Evolutionary conservation across 2,113 vertebrate species (phyloP).

Genomic region (Ahaetulla prasina): DNA sequence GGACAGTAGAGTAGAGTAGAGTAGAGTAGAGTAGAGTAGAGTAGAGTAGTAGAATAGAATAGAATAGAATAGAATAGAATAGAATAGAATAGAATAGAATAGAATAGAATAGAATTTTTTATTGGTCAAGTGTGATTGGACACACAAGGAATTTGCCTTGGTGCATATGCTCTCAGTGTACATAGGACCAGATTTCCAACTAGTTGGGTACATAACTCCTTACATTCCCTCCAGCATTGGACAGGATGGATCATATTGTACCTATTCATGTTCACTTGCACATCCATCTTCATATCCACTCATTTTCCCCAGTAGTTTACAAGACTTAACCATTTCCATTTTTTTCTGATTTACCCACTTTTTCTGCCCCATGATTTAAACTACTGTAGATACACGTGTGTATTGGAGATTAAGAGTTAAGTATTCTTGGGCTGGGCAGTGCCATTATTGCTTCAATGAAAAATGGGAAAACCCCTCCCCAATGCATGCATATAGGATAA

Average conservation of each 20-base stretch:
- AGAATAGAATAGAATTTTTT: too few relatives aligned
- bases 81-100: too few relatives aligned
- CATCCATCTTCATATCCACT: background rate
- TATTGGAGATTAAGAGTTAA: background rate
- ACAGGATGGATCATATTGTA: background rate
- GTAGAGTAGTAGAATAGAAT: too few relatives aligned
- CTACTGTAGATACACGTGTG: background rate
- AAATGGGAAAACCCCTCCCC: background rate
- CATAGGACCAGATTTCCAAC: constrained; percentile 19
- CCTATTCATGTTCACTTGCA: background rate
- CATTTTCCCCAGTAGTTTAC: background rate
- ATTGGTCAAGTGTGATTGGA: too few relatives aligned
- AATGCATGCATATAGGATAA: background rate
- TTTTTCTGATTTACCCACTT: background rate
- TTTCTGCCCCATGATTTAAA: background rate
- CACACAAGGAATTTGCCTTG: too few relatives aligned
- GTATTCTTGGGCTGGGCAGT: background rate
- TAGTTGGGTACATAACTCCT: constrained; percentile 4
- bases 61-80: too few relatives aligned
- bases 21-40: too few relatives aligned
- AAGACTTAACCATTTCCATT: background rate
- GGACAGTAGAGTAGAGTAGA: too few relatives aligned
- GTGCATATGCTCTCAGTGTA: too few relatives aligned
- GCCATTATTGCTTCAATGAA: background rate
- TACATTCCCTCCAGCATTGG: background rate